A percentile compares a stretch with the other conserved stretches of the same genome.
Conservation (phyloP, 2,113 vertebrate species). For the Oncorhynchus tshawytscha region DNA sequence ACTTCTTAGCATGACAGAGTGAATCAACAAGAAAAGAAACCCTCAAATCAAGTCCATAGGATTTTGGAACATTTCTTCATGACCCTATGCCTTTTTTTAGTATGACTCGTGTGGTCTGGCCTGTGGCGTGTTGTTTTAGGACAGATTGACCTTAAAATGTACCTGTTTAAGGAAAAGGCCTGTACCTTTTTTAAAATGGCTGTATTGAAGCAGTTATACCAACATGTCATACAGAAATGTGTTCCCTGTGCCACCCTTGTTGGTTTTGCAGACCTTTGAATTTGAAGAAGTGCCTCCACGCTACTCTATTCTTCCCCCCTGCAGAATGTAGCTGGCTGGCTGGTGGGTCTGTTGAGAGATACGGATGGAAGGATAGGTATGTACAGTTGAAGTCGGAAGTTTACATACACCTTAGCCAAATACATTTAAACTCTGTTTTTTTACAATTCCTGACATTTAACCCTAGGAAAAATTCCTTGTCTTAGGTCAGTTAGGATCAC, state of each 20-base stretch:
- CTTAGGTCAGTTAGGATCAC: too few relatives aligned
- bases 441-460: too few relatives aligned
- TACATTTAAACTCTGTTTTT: too few relatives aligned
- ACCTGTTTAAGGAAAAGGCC: constrained; percentile 38
- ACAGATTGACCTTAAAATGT: constrained; percentile 24
- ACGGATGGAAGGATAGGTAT: too few relatives aligned
- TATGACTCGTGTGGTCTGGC: neutral
- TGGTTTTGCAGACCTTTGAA: neutral
- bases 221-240: too few relatives aligned
- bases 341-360: neutral
- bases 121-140: neutral
- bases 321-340: constrained; percentile 3
- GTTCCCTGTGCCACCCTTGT: too few relatives aligned
- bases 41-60: constrained; percentile 41
- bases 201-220: neutral
- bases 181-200: too few relatives aligned
- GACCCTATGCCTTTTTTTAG: neutral
- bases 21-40: constrained; percentile 33
- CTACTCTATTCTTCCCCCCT: too few relatives aligned
- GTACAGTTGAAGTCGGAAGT: too few relatives aligned
- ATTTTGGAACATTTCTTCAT: constrained; percentile 35
- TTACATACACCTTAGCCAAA: too few relatives aligned
- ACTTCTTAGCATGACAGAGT: constrained; percentile 31
- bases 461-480: too few relatives aligned
- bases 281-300: too few relatives aligned